Percentiles rank a stretch among this genome's conserved stretches.
phyloP scores from a whole-genome alignment of 1,140 invertebrate species.

The Heterodera carotae region DNA sequence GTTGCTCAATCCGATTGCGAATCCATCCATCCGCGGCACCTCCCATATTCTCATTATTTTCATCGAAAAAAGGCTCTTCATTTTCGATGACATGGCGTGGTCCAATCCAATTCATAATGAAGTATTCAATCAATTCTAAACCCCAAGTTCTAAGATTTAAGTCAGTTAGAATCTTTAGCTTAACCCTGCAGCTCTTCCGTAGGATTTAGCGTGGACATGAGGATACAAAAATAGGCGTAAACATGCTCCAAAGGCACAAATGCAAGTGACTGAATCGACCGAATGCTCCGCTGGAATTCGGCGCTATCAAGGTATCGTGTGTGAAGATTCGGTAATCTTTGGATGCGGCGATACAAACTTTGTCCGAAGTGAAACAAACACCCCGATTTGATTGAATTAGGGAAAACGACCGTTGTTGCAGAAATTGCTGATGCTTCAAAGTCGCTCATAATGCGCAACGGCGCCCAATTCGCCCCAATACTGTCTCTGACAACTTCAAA shows the following conservation, averaged over 20 bases:
- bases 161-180: too few species aligned
- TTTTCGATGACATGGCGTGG: slow-evolving; percentile 8
- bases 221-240: slow-evolving; percentile 3
- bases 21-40: background rate
- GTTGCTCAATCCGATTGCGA: background rate
- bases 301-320: background rate
- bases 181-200: background rate
- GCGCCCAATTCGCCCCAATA: slow-evolving; percentile 2
- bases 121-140: background rate
- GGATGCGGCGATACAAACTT: background rate
- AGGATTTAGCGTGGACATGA: background rate
- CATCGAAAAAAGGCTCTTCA: background rate
- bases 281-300: background rate
- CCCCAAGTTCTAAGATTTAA: too few species aligned
- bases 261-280: background rate
- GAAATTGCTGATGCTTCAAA: background rate
- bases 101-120: slow-evolving; percentile 1
- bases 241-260: slow-evolving; percentile 1
- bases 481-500: slow-evolving; percentile 12
- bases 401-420: background rate
- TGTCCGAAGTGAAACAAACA: slow-evolving; percentile 1
- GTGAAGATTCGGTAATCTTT: slow-evolving; percentile 5
- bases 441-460: background rate
- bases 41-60: background rate
- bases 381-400: background rate